These are phyloP conservation scores for Stercorarius parasiticus DNA, from an alignment of 2,113 vertebrate genomes.

Conservation along the genomic window DNA sequence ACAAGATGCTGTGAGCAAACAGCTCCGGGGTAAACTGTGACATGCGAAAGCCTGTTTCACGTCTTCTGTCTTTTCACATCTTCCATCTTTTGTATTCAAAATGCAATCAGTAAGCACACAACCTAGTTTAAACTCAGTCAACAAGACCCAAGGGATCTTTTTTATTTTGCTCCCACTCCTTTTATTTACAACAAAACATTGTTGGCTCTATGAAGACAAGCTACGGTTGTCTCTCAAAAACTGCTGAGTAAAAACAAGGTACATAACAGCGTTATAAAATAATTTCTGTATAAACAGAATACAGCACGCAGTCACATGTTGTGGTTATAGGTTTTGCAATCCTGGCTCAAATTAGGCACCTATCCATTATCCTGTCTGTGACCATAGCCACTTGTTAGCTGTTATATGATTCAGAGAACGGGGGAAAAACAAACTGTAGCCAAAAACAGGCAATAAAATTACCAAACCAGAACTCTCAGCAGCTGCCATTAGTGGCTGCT, in stretches of 20 bases:
- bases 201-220: neutral
- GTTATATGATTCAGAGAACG: neutral
- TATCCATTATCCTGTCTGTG: neutral
- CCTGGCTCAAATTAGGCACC: neutral
- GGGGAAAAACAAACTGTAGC: neutral
- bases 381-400: neutral
- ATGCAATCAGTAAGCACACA: neutral
- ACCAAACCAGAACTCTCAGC: neutral
- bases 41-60: neutral
- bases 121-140: neutral
- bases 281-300: neutral
- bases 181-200: neutral
- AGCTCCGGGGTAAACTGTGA: neutral
- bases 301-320: neutral
- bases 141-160: neutral
- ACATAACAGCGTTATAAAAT: neutral
- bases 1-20: neutral
- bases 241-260: neutral
- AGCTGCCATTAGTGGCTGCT: neutral
- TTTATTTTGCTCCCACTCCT: neutral
- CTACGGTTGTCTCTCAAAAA: neutral
- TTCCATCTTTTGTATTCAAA: neutral
- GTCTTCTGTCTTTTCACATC: neutral
- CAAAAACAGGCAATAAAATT: fast-evolving
- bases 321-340: neutral